Conservation (phyloP, 1,140 invertebrate genomes). For the Acromyrmex echinatior region DNA sequence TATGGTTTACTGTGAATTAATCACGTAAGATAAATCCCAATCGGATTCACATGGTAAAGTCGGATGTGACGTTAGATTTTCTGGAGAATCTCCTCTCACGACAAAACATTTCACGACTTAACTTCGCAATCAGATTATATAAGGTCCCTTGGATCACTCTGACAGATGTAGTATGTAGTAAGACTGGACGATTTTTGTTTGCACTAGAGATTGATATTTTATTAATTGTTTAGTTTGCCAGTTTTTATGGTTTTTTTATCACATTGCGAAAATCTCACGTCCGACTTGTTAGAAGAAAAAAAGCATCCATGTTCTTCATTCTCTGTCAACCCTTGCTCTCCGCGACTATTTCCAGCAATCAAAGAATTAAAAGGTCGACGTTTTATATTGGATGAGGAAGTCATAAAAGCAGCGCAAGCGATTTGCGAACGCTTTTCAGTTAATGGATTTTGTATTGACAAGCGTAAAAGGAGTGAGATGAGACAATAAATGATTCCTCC, state of each 20-base stretch:
- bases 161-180: constrained; percentile 16
- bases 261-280: constrained; percentile 10
- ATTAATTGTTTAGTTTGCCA: not conserved
- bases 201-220: constrained; percentile 4
- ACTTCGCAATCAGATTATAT: not conserved
- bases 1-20: constrained; percentile 24
- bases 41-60: constrained; percentile 16
- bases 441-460: constrained; percentile 27
- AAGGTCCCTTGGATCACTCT: not conserved
- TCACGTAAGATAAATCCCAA: constrained; percentile 36
- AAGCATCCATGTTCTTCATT: not conserved
- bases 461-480: not conserved
- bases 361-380: constrained; percentile 21
- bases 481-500: constrained; percentile 4
- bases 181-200: not conserved
- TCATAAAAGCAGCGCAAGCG: constrained; percentile 17
- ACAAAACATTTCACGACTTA: constrained; percentile 22
- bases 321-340: not conserved
- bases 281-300: constrained; percentile 9
- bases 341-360: not conserved
- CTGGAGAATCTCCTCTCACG: not conserved
- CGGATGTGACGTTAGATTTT: constrained; percentile 20
- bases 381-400: constrained; percentile 30
- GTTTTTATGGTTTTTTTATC: not conserved
- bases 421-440: constrained; percentile 11